Percentiles rank a stretch among this genome's conserved stretches.
These are phyloP conservation scores for Yponomeuta sedellus DNA, from an alignment of 2,888 invertebrate species.

Conservation along the genomic window DNA sequence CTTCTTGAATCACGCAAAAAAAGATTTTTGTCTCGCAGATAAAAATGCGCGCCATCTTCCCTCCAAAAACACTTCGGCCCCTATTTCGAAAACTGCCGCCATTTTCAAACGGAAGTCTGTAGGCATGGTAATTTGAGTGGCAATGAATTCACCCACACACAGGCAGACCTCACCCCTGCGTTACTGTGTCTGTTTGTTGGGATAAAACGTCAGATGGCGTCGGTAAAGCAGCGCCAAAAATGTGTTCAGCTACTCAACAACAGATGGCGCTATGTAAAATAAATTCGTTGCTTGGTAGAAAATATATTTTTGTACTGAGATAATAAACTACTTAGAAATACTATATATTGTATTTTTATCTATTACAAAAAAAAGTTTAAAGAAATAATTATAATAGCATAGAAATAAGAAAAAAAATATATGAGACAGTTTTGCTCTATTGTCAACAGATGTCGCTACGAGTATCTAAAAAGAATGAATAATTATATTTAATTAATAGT, in stretches of 20 bases:
- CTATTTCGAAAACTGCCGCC: conserved; percentile 13
- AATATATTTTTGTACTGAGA: not conserved
- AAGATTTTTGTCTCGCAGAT: not conserved
- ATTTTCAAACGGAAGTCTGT: conserved; percentile 13
- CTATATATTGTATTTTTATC: not conserved
- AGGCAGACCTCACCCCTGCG: conserved; percentile 17
- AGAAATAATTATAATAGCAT: not conserved
- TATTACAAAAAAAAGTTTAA: not conserved
- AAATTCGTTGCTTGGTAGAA: not conserved
- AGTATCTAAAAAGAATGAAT: conserved; percentile 25
- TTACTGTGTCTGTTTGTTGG: not conserved
- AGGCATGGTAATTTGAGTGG: not conserved
- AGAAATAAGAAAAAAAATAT: not conserved
- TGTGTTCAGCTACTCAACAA: conserved; percentile 35
- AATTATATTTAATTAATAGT: conserved; percentile 17
- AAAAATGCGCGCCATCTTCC: not conserved
- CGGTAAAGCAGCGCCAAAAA: conserved; percentile 40
- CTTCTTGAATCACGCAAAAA: not conserved
- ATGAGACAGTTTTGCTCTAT: not conserved
- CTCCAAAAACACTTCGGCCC: not conserved
- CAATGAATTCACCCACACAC: conserved; percentile 42
- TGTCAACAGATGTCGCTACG: conserved; percentile 44
- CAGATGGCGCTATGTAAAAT: conserved; percentile 37
- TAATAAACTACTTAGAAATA: not conserved
- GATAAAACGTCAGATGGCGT: conserved; percentile 26